Base-by-base conservation (phyloP, 2,113 vertebrate species). In the Elgaria multicarinata region DNA sequence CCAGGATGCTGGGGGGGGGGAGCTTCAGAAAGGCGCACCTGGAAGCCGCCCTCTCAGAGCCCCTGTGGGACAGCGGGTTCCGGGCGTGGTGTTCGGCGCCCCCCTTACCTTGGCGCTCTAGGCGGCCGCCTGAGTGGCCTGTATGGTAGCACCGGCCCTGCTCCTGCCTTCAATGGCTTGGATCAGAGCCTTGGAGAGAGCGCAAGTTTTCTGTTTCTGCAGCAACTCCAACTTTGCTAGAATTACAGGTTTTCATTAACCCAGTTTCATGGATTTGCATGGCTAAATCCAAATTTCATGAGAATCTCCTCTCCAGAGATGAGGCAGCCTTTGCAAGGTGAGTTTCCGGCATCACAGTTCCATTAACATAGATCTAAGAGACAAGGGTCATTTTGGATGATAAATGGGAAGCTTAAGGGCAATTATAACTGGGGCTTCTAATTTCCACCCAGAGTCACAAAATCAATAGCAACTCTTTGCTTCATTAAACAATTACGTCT, bases 401-500 rank as follows among this genome's bases (percentile, higher is more conserved):
- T 82, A 89, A 92, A 90, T 67, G 55, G 75, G 13, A 93, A 76
- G 91, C 8, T 93, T 94, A 92, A 83, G 83, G 90, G 83, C 91
- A 94, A 95, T 95, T 95, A 91, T 86, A 91, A 71, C n/a, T 90
- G 86, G n/a, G 88, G 42, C 79, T 91, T 87, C 86, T 93, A 89
- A 94, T 94, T 96, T 91, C 87, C 85, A 90, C 62, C 84, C 71
- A 83, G 82, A 94, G 91, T 90, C 87, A 93, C 87, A 94, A 94
- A 96, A 95, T 95, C 94, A 87, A 93, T 96, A 85, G 79, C 72
- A 92, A 62, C 87, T 83, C 85, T 66, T 86, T 74, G 85, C 87
- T 94, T 94, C 94, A 90, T 96, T 95, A 96, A 93, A 93, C 93
- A 92, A 92, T 90, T 92, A 86, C 62, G 22, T 66, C 78, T 95